A percentile compares a stretch with the other conserved stretches of the same genome.
Conservation (phyloP, 1,140 invertebrate species). For the Conus betulinus region DNA sequence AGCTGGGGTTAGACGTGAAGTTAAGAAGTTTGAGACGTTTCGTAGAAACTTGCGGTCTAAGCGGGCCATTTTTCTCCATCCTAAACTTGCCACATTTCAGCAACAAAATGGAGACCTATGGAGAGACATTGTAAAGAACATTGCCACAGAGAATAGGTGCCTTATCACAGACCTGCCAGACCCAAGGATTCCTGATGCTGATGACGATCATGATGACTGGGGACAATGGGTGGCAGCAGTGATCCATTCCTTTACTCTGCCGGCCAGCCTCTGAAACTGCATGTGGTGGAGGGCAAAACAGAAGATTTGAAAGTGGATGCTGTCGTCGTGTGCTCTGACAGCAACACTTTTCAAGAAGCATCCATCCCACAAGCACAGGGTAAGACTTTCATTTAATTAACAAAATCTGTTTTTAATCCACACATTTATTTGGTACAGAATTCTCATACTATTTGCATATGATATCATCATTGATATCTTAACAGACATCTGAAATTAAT, state of each 20-base stretch:
- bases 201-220: not conserved
- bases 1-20: constrained; percentile 5
- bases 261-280: not conserved
- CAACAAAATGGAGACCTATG: not conserved
- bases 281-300: not conserved
- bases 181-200: not conserved
- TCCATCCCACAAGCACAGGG: not conserved
- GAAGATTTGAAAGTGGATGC: constrained; percentile 11
- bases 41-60: not conserved
- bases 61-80: constrained; percentile 9
- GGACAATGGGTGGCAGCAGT: not conserved
- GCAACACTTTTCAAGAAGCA: not conserved
- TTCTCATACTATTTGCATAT: too few species aligned
- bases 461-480: too few species aligned
- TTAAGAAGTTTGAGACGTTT: not conserved
- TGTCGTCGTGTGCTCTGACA: not conserved
- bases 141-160: not conserved
- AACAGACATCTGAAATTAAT: too few species aligned
- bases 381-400: not conserved
- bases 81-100: not conserved
- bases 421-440: too few species aligned
- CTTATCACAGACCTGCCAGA: constrained; percentile 23
- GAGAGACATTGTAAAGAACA: not conserved
- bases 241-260: not conserved
- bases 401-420: too few species aligned